Percentiles rank a stretch among this genome's conserved stretches.
phyloP scores from a whole-genome alignment of 2,797 vertebrate species.

The Antennarius maculatus region DNA sequence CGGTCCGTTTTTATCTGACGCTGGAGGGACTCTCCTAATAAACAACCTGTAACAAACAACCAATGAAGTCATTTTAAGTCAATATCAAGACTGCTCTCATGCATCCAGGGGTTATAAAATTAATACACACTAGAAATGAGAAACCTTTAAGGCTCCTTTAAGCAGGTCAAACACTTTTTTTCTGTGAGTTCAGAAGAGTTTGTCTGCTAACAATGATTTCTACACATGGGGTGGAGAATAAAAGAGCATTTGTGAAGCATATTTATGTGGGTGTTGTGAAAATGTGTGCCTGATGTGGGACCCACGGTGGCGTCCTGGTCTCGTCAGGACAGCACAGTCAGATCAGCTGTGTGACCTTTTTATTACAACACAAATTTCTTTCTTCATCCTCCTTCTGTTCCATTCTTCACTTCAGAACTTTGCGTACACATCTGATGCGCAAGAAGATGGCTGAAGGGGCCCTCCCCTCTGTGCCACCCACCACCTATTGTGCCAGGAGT shows the following conservation, averaged over 20 bases:
- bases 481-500: slow-evolving; percentile 61
- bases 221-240: not conserved
- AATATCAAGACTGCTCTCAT: slow-evolving; percentile 5
- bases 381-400: slow-evolving; percentile 14
- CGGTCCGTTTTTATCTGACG: slow-evolving; percentile 50
- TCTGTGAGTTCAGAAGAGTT: not conserved
- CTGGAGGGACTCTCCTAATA: slow-evolving; percentile 40
- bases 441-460: slow-evolving; percentile 56
- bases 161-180: not conserved
- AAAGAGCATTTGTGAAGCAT: slow-evolving; percentile 23
- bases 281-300: slow-evolving; percentile 19
- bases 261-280: slow-evolving; percentile 43
- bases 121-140: not conserved
- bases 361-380: slow-evolving; percentile 55
- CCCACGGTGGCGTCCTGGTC: slow-evolving; percentile 48
- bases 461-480: slow-evolving; percentile 50
- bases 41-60: slow-evolving; percentile 38
- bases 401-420: not conserved
- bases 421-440: slow-evolving; percentile 4
- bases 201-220: slow-evolving; percentile 1
- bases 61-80: slow-evolving; percentile 30
- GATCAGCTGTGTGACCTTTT: slow-evolving; percentile 59
- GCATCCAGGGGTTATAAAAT: not conserved
- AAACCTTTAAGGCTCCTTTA: not conserved
- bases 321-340: slow-evolving; percentile 52